Evolutionary conservation across 2,113 vertebrate genomes (phyloP).

Genomic region (Acanthisitta chloris): DNA sequence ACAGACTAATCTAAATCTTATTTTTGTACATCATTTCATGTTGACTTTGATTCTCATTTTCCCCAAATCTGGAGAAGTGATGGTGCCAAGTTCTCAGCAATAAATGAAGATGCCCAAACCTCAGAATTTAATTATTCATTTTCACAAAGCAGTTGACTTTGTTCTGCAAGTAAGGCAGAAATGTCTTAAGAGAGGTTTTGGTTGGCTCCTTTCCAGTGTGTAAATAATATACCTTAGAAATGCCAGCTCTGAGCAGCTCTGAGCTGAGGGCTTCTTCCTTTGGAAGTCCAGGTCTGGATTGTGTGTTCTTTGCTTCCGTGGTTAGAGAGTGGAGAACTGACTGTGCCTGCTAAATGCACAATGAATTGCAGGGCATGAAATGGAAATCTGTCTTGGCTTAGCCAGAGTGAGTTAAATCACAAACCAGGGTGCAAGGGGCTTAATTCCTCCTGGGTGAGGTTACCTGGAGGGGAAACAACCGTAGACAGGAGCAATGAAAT

Average conservation of each 20-base stretch:
- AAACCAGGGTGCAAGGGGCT: neutral
- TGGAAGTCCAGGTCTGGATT: neutral
- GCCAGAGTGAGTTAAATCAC: neutral
- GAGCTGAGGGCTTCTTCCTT: neutral
- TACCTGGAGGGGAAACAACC: neutral
- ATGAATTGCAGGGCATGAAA: neutral
- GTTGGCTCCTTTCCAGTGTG: neutral
- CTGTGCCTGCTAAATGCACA: neutral
- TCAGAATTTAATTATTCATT: constrained; percentile 28
- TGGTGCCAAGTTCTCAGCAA: neutral
- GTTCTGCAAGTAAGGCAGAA: neutral
- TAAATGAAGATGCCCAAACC: constrained; percentile 9
- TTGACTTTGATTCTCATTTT: neutral
- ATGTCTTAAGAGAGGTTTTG: neutral
- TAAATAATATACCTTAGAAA: constrained; percentile 5
- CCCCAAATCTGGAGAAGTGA: neutral
- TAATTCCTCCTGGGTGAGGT: neutral
- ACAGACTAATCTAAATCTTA: neutral
- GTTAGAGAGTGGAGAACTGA: neutral
- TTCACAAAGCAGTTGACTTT: neutral
- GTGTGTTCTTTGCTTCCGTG: neutral
- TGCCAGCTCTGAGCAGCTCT: neutral
- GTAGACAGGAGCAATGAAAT: neutral
- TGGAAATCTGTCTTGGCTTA: neutral
- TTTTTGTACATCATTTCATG: neutral